Conservation (phyloP, 1,140 invertebrate species). For the Pseudomyrmex dendroicus region DNA sequence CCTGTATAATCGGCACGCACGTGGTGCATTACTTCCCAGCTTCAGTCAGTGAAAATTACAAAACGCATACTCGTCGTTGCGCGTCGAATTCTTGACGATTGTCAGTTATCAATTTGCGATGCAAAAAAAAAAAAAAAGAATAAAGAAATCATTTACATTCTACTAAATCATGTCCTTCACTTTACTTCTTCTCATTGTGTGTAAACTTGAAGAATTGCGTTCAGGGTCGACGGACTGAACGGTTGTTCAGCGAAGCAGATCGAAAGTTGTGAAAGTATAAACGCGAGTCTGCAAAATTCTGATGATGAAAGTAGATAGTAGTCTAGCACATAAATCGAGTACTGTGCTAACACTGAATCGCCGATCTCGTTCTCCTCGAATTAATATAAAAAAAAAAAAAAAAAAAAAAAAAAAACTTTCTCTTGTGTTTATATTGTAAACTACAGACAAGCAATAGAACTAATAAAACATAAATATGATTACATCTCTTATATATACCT, state of each 20-base stretch:
- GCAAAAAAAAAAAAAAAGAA: neutral
- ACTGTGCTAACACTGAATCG: neutral
- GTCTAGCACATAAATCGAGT: neutral
- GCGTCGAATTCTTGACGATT: neutral
- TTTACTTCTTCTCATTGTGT: neutral
- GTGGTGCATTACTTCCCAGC: neutral
- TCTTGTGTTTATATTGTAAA: neutral
- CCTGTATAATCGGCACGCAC: conserved; percentile 22
- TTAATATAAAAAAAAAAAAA: too few relatives aligned
- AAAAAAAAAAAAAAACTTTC: too few relatives aligned
- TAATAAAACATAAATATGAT: neutral
- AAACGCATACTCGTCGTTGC: neutral
- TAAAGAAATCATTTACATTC: neutral
- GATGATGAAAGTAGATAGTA: conserved; percentile 47
- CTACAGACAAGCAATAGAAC: neutral
- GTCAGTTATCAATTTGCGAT: neutral
- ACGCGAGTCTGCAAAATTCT: conserved; percentile 4
- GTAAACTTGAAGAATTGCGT: neutral
- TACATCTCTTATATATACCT: conserved; percentile 85
- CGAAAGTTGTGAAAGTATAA: conserved; percentile 72
- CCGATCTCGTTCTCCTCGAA: neutral
- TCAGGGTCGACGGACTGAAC: conserved; percentile 28
- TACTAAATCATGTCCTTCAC: neutral
- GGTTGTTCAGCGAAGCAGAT: conserved; percentile 12
- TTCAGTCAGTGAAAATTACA: conserved; percentile 19